These are phyloP conservation scores for Lamellibrachia columna DNA, from an alignment of 2,888 invertebrate species.

Conservation along the genomic window DNA sequence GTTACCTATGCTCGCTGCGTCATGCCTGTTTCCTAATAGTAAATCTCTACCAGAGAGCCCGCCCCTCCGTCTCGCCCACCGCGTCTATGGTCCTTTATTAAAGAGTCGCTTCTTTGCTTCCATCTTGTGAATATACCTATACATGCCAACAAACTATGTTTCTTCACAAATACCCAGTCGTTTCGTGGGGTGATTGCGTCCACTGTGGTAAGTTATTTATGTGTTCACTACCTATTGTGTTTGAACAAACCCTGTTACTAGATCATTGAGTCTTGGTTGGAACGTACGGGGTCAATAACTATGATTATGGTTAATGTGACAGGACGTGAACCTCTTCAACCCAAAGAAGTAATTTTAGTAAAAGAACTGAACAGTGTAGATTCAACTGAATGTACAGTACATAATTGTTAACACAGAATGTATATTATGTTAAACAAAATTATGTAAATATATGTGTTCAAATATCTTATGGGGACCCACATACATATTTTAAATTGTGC, in stretches of 20 bases:
- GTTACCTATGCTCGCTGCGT: neutral
- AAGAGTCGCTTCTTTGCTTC: neutral
- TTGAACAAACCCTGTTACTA: neutral
- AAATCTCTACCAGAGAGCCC: neutral
- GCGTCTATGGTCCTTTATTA: neutral
- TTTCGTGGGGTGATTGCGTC: neutral
- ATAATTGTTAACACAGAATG: too few relatives aligned
- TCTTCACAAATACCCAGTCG: neutral
- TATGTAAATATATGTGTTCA: too few relatives aligned
- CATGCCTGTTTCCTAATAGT: neutral
- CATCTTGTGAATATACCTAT: neutral
- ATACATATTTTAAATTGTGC: too few relatives aligned
- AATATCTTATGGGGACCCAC: too few relatives aligned
- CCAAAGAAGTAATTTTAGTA: neutral
- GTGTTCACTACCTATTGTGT: neutral
- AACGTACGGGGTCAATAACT: neutral
- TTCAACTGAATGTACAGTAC: neutral
- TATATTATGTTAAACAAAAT: too few relatives aligned
- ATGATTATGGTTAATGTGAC: neutral
- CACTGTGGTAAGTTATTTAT: neutral
- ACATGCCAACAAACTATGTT: neutral
- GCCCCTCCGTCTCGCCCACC: neutral
- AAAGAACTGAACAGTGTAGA: neutral
- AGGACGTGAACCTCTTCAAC: neutral
- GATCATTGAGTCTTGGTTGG: neutral